Evolutionary conservation across 2,113 vertebrate species (phyloP), one percentile per base, ranked within the genome.

Genomic region (Ptilorrhoa leucosticta): DNA sequence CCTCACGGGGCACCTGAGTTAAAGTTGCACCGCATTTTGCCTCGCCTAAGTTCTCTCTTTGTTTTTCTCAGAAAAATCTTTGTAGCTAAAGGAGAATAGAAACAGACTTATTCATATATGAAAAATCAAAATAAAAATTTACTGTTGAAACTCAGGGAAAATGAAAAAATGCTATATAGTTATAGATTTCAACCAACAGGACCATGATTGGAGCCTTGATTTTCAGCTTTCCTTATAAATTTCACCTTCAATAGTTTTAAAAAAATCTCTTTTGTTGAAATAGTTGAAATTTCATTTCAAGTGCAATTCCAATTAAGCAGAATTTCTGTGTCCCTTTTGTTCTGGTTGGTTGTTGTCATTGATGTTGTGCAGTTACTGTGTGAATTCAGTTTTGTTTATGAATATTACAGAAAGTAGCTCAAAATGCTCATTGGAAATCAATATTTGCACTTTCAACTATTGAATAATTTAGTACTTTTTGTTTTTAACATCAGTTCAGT

Each of bases 21-120:
- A 53, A 58, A 61, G 6, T 56, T 2, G 1, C 26, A 11, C 18
- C 0, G 0, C 26, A 16, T 69, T 77, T n/a, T 75, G 40, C 24
- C 9, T 66, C 3, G 5, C 22, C 31, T 57, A 14, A 56, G 4
- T 58, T 64, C 23, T 63, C 20, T 27, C n/a, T 40, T 39, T 0
- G 0, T 68, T 92, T 86, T 73, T 45, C 44, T 76, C 33, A 54
- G 54, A 54, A 57, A 79, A 88, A 81, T 39, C 21, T 40, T 27
- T 66, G 28, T 42, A 83, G 20, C 11, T 11, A n/a, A 71, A 89
- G 37, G 11, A 47, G 14, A 73, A 48, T 9, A 63, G 64, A 64
- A 89, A 28, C 5, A 48, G 27, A 44, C 4, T 24, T 83, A n/a
- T 5, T 61, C 7, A 33, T 33, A 30, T 9, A 47, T 13, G 15